These are phyloP conservation scores for Gonocerus acuteangulatus DNA, from an alignment of 2,888 invertebrate genomes.

Conservation along the genomic window DNA sequence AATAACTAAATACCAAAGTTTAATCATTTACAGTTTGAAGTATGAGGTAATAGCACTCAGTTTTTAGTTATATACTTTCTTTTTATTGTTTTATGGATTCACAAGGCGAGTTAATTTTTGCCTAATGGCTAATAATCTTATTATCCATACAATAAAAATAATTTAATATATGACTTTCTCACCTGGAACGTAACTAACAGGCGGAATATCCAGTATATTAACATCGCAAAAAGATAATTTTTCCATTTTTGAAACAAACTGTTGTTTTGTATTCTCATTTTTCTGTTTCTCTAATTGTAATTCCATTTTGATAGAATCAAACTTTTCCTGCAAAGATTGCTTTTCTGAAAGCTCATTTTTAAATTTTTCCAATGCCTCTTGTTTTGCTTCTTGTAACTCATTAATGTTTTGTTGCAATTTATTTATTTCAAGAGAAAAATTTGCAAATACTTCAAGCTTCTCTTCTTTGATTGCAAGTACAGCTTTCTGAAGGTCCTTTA, in stretches of 20 bases:
- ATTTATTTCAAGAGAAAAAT: constrained; percentile 11
- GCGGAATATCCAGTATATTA: constrained; percentile 3
- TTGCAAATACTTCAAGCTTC: constrained; percentile 5
- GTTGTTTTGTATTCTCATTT: background rate
- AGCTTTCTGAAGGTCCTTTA: constrained; percentile 4
- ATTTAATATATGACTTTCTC: too few species aligned
- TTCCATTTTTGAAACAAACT: background rate
- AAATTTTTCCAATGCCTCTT: constrained; percentile 38
- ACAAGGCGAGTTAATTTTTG: too few species aligned
- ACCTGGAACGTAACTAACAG: constrained; percentile 5
- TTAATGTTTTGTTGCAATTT: constrained; percentile 14
- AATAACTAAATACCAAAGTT: too few species aligned
- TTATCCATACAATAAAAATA: too few species aligned
- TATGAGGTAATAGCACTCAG: too few species aligned
- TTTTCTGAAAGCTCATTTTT: constrained; percentile 39
- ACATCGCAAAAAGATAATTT: constrained; percentile 5
- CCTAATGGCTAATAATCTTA: too few species aligned
- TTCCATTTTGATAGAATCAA: constrained; percentile 36
- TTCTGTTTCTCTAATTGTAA: constrained; percentile 41
- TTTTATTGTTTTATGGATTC: too few species aligned
- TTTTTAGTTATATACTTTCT: too few species aligned
- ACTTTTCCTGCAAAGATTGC: constrained; percentile 29
- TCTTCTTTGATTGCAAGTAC: constrained; percentile 8
- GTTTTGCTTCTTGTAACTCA: constrained; percentile 32
- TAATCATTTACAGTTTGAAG: too few species aligned